Base-by-base conservation (phyloP, 2,113 vertebrate genomes). In the Vidua macroura region DNA sequence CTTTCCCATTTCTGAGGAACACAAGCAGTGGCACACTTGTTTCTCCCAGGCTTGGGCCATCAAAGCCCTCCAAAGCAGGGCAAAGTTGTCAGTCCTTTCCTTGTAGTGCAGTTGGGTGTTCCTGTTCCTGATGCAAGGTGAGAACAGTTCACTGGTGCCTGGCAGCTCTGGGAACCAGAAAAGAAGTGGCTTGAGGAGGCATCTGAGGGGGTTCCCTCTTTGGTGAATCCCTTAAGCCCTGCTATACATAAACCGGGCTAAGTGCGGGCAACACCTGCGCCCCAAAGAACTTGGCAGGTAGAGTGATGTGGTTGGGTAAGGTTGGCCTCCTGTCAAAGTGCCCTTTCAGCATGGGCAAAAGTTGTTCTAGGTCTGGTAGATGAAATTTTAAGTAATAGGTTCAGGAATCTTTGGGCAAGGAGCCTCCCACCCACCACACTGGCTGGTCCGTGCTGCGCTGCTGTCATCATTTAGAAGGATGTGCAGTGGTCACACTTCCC, bases 401-500 rank as follows among this genome's bases (percentile, higher is more conserved):
- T 83, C 21, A 9, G 37, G 13, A 23, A 24, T 35, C 60, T 88
- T 53, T 88, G 51, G 43, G 49, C 55, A 73, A 46, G 17, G n/a
- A 2, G 0, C 22, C 25, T 70, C 75, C 63, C n/a, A 58, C 55
- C 7, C 7, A 2, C 18, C 0, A 0, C 39, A 13, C 14, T 1
- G 1, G 13, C 23, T 7, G 5, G 62, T 39, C 53, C 0, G 0
- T 41, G 49, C 27, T 64, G 70, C 1, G 0, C 70, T 70, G n/a
- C 51, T 20, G 6, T 68, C 67, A 27, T 46, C 1, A 1, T 62
- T 52, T 66, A 56, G 67, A 80, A 92, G 72, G 37, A 19, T 51
- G n/a, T 80, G 55, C 72, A 74, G 10, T n/a, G 33, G 56, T 27
- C 31, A 52, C 31, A 10, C 13, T 81, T 68, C 44, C 33, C 4